Evolutionary conservation across 2,113 vertebrate species (phyloP), one percentile per base, ranked within the genome.

Genomic region (Pyrgilauda ruficollis): DNA sequence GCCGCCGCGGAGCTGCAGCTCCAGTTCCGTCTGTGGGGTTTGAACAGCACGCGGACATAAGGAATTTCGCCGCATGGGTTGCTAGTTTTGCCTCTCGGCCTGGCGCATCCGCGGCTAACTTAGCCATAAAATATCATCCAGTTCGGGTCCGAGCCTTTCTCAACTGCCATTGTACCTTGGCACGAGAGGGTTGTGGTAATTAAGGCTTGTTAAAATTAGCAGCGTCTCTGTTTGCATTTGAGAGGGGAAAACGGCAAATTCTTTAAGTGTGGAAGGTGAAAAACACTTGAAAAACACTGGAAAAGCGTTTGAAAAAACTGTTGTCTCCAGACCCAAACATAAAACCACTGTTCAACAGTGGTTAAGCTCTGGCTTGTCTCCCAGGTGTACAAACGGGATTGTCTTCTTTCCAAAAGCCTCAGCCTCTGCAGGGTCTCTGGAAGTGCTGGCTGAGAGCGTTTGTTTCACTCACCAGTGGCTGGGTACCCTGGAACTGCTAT

Each of bases 1-100:
- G 7, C 31, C 31, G 2, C 18, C 27, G 0, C 0, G 1, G 1
- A 2, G 12, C 2, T 2, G 3, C 27, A 0, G 0, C 0, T 9
- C 14, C 1, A 2, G 24, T 2, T 26, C 5, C 3, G 0, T 1
- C 56, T 18, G 0, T 1, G 4, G 27, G 15, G 5, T 18, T 63
- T 3, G 2, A 18, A 35, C 27, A 19, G 37, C 16, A 63, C 19
- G 2, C 7, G 12, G 14, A 3, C 5, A 0, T 0, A 3, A 23
- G 11, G 5, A 1, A 9, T 46, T 43, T 19, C 3, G 12, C 33
- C 2, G 7, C 44, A 1, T 0, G 5, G 52, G 14, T 14, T 62
- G 83, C 31, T 53, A 6, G 20, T 22, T 69, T 79, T 63, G 8
- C n/a, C 50, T 68, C 39, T 39, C 10, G 1, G 56, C 21, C 10